Conservation (phyloP, 1,140 invertebrate genomes). For the Eubasilissa regina region DNA sequence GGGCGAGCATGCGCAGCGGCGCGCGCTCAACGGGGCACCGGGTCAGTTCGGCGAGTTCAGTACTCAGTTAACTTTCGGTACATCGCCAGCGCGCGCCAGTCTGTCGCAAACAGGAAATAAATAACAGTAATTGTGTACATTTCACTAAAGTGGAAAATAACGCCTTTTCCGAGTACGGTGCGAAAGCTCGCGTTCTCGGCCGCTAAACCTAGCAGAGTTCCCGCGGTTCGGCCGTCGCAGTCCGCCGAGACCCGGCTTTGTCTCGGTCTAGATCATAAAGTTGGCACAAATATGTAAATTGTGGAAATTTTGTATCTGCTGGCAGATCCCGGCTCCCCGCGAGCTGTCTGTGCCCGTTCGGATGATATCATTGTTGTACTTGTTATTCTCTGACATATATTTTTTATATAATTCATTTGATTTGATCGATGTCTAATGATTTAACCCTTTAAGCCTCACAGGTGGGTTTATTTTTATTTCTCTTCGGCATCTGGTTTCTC, state of each 20-base stretch:
- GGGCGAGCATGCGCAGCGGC: slow-evolving; percentile 5
- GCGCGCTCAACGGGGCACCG: slow-evolving; percentile 22
- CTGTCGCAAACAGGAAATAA: neutral
- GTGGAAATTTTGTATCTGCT: neutral
- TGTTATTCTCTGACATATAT: neutral
- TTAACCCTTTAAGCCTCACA: slow-evolving; percentile 40
- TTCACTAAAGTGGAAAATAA: no score
- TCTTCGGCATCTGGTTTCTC: slow-evolving; percentile 8
- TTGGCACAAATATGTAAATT: neutral
- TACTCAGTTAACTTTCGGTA: slow-evolving; percentile 25
- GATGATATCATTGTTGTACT: no score
- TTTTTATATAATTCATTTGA: neutral
- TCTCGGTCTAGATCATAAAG: slow-evolving; percentile 7
- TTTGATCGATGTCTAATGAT: slow-evolving; percentile 10
- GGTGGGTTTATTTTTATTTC: slow-evolving; percentile 35
- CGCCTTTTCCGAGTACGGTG: neutral
- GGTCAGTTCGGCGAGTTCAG: slow-evolving; percentile 4
- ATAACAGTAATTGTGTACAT: neutral
- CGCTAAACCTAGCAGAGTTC: neutral
- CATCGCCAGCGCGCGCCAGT: neutral
- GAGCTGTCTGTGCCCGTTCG: no score
- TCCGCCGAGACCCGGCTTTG: neutral
- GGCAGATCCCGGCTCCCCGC: no score
- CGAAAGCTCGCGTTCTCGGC: neutral
- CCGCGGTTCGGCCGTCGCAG: neutral